Evolutionary conservation across 2,888 invertebrate species (phyloP).

Genomic region (Ptycholaimellus sp.): DNA sequence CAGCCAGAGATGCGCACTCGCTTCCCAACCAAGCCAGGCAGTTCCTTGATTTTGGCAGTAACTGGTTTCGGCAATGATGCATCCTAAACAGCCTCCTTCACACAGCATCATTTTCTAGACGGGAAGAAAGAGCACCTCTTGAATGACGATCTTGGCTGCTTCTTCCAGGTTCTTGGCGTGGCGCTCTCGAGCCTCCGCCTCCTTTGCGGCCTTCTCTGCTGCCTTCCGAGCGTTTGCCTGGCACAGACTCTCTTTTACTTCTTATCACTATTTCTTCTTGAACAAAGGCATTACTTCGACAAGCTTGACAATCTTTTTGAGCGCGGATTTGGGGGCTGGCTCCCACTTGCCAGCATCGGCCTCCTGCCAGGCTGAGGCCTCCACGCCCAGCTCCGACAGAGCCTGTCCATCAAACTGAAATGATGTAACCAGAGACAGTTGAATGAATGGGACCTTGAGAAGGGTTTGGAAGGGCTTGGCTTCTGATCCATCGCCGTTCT

Average conservation of each 20-base stretch:
- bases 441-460: too few relatives aligned
- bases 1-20: slow-evolving; percentile 70
- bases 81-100: too few relatives aligned
- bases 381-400: too few relatives aligned
- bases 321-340: slow-evolving; percentile 61
- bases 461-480: slow-evolving; percentile 63
- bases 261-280: slow-evolving; percentile 39
- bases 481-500: slow-evolving; percentile 57
- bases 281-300: too few relatives aligned
- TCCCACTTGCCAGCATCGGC: too few relatives aligned
- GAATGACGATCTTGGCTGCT: slow-evolving; percentile 48
- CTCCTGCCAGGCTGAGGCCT: too few relatives aligned
- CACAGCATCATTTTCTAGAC: slow-evolving; percentile 45
- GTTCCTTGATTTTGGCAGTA: slow-evolving; percentile 46
- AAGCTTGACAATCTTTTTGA: slow-evolving; percentile 75
- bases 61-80: too few relatives aligned
- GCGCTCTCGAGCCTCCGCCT: slow-evolving; percentile 59
- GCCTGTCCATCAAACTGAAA: slow-evolving; percentile 14
- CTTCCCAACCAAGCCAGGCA: slow-evolving; percentile 17
- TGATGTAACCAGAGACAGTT: slow-evolving; percentile 44
- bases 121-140: slow-evolving; percentile 50
- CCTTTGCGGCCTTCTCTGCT: slow-evolving; percentile 48
- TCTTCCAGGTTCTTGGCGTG: slow-evolving; percentile 86
- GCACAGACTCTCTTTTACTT: slow-evolving; percentile 14
- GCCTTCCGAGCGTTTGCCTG: slow-evolving; percentile 13